phyloP scores from a whole-genome alignment of 2,113 vertebrate species.

The Oriolus oriolus region DNA sequence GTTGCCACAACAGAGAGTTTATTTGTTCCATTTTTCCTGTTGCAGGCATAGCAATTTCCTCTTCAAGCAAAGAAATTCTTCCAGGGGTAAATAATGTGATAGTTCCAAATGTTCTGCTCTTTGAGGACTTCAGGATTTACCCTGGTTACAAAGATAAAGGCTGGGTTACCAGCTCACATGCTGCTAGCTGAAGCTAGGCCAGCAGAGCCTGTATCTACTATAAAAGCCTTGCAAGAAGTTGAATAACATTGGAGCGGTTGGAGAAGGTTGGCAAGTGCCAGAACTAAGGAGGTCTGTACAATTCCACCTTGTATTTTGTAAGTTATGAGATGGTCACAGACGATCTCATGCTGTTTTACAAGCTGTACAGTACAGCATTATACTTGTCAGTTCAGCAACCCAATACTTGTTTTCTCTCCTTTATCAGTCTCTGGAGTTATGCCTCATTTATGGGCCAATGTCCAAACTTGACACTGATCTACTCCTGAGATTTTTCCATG shows the following conservation, averaged over 20 bases:
- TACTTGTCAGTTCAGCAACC: not conserved
- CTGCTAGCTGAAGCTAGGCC: not conserved
- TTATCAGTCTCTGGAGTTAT: not conserved
- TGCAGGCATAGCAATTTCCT: not conserved
- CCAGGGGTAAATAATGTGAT: not conserved
- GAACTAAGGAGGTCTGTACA: not conserved
- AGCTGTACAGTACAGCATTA: not conserved
- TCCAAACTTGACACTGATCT: not conserved
- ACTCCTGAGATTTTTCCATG: not conserved
- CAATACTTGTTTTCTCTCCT: not conserved
- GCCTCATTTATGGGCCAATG: not conserved
- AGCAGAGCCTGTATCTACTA: not conserved
- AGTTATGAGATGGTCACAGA: not conserved
- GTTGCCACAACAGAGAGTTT: not conserved
- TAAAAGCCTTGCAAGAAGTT: not conserved
- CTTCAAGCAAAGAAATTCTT: not conserved
- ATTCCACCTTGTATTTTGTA: not conserved
- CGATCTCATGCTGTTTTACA: not conserved
- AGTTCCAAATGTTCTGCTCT: not conserved
- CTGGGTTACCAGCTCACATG: not conserved
- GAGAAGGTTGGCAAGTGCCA: not conserved
- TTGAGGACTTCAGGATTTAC: not conserved
- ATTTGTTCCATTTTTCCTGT: not conserved
- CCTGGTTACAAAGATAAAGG: not conserved
- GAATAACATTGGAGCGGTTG: not conserved